Evolutionary conservation across 1,140 invertebrate species (phyloP), one percentile per base, ranked within the genome.

Genomic region (Aphis gossypii): DNA sequence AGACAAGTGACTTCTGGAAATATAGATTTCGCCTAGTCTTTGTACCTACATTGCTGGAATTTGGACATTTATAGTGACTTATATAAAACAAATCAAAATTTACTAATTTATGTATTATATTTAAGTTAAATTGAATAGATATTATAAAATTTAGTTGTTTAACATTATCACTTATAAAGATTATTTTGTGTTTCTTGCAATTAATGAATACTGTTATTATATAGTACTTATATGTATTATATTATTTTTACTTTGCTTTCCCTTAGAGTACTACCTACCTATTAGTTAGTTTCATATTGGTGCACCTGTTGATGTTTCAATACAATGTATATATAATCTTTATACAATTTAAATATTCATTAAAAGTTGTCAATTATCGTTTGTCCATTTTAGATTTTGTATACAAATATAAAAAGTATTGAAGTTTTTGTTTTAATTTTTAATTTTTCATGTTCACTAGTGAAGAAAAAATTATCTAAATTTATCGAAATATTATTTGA

Each of bases 201-300:
- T 4, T 68, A 68, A 4, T 30, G n/a, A 18, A 7, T 76, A n/a
- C 18, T n/a, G 14, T 11, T 60, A n/a, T n/a, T 18, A n/a, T 41
- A 41, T 41, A 41, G 38, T 41, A 46, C 11, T 46, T 1, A 11
- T 46, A 46, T 76, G 18, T n/a, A 76, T 14, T 76, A 76, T 60
- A 60, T 60, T 68, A n/a, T n/a, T 18, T 76, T n/a, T 76, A n/a
- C n/a, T 76, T 51, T 76, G 60, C n/a, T n/a, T 46, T 18, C n/a
- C 60, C 60, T 1, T 68, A 68, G 30, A n/a, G n/a, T n/a, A n/a
- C n/a, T 68, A 68, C 30, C 60, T 76, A n/a, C 60, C 60, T n/a
- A 76, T 76, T 76, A 76, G 60, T 68, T 68, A 68, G 60, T 76
- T 76, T 76, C n/a, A n/a, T n/a, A 76, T 76, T 76, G 60, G n/a